Evolutionary conservation across 2,888 invertebrate species (phyloP).

Genomic region (Cacoxenus indagator): DNA sequence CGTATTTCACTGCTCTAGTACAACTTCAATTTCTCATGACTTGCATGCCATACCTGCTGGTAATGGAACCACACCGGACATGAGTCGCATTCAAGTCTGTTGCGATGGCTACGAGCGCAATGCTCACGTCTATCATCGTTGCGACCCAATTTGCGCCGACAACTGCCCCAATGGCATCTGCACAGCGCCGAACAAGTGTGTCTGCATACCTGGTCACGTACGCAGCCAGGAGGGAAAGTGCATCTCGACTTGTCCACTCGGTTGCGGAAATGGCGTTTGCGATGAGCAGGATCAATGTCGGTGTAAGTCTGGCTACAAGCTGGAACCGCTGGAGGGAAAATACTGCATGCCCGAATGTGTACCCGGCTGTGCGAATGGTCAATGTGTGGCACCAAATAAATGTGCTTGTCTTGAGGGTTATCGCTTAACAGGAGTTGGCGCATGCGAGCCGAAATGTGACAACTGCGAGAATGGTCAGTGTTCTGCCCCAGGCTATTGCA

Average conservation of each 20-base stretch:
- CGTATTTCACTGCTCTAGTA: constrained; percentile 44
- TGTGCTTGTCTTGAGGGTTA: constrained; percentile 60
- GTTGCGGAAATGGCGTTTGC: constrained; percentile 75
- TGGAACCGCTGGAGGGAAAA: constrained; percentile 64
- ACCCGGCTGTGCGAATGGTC: constrained; percentile 59
- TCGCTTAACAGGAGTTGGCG: constrained; percentile 50
- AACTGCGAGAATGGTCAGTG: constrained; percentile 73
- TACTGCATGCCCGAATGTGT: constrained; percentile 65
- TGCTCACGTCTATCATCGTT: constrained; percentile 56
- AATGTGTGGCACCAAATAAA: constrained; percentile 60
- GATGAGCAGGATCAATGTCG: constrained; percentile 59
- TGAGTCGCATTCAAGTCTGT: constrained; percentile 79
- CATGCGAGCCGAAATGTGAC: constrained; percentile 70
- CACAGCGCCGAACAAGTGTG: constrained; percentile 71
- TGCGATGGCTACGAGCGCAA: constrained; percentile 80
- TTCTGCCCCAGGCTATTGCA: constrained; percentile 75
- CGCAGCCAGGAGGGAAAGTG: constrained; percentile 71
- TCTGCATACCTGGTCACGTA: constrained; percentile 71
- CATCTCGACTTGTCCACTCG: constrained; percentile 78
- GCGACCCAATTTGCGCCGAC: constrained; percentile 71
- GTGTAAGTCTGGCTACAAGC: constrained; percentile 64
- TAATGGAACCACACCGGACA: constrained; percentile 73
- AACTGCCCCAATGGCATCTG: constrained; percentile 73
- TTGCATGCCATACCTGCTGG: constrained; percentile 52
- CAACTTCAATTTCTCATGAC: constrained; percentile 58